A percentile compares a stretch with the other conserved stretches of the same genome.
Conservation (phyloP, 1,140 invertebrate species). For the Reticulitermes speratus region DNA sequence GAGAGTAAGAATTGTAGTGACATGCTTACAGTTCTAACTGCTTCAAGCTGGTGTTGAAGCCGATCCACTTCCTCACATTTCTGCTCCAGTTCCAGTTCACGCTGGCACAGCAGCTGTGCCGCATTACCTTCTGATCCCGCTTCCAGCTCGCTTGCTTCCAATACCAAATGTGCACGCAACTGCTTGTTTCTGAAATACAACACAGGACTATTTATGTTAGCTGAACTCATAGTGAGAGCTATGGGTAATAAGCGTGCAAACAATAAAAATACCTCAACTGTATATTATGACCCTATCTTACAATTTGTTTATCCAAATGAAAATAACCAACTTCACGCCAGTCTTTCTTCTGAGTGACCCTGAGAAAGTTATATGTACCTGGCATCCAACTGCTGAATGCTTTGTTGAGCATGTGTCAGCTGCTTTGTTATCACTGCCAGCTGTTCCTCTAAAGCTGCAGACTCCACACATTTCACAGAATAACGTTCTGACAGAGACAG, state of each 20-base stretch:
- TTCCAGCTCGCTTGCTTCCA: constrained; percentile 52
- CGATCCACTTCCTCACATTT: constrained; percentile 50
- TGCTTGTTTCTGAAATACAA: constrained; percentile 64
- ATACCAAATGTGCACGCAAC: constrained; percentile 68
- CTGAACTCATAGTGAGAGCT: not conserved
- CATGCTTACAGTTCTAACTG: constrained; percentile 35
- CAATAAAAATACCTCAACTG: not conserved
- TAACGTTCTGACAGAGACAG: constrained; percentile 86
- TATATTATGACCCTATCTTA: not conserved
- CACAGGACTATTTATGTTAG: not conserved
- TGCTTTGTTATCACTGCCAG: constrained; percentile 73
- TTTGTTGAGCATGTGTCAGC: constrained; percentile 74
- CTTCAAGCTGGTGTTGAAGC: constrained; percentile 50
- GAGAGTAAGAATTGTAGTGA: not conserved
- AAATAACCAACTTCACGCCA: too few species aligned
- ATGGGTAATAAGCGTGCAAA: not conserved
- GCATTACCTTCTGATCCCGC: constrained; percentile 40
- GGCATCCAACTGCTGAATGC: constrained; percentile 73
- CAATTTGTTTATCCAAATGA: too few species aligned
- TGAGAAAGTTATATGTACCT: constrained; percentile 46
- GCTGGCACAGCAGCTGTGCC: constrained; percentile 45
- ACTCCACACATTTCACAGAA: constrained; percentile 88
- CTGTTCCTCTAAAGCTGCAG: constrained; percentile 81
- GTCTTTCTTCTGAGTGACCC: too few species aligned
- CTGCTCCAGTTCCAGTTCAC: constrained; percentile 48